Conservation (phyloP, 2,797 vertebrate genomes). For the Sparus aurata region DNA sequence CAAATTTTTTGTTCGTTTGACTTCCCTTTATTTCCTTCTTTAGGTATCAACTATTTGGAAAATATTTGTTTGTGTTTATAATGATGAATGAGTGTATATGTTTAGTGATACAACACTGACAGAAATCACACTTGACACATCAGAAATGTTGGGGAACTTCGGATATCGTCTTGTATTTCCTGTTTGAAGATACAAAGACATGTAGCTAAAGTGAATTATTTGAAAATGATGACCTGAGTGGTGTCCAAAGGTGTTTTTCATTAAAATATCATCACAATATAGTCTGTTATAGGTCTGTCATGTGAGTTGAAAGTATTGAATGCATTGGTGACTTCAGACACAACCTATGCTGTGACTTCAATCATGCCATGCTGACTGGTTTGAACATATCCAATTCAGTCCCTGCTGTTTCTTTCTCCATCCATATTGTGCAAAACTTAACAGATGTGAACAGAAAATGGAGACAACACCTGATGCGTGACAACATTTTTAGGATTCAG, state of each 20-base stretch:
- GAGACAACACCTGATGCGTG: not conserved
- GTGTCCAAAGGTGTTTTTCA: no score
- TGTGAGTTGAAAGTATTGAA: no score
- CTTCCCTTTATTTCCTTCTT: no score
- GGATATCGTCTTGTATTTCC: not conserved
- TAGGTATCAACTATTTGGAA: not conserved
- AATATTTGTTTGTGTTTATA: not conserved
- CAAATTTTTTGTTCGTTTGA: not conserved
- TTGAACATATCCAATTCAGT: not conserved
- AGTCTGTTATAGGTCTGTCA: no score
- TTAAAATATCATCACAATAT: no score
- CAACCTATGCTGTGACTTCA: not conserved
- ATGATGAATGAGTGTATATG: not conserved
- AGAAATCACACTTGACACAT: not conserved
- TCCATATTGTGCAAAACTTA: not conserved
- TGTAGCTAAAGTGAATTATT: not conserved
- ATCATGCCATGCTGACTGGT: not conserved
- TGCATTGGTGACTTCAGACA: no score
- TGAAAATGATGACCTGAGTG: not conserved
- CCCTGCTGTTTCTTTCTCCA: not conserved
- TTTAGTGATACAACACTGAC: not conserved
- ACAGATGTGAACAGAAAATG: not conserved
- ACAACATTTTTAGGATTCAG: constrained; percentile 13
- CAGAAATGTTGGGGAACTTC: not conserved
- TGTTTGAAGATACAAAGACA: not conserved